A percentile compares a stretch with the other conserved stretches of the same genome.
Evolutionary conservation across 2,113 vertebrate genomes (phyloP).

Genomic region (Amblyornis subalaris): DNA sequence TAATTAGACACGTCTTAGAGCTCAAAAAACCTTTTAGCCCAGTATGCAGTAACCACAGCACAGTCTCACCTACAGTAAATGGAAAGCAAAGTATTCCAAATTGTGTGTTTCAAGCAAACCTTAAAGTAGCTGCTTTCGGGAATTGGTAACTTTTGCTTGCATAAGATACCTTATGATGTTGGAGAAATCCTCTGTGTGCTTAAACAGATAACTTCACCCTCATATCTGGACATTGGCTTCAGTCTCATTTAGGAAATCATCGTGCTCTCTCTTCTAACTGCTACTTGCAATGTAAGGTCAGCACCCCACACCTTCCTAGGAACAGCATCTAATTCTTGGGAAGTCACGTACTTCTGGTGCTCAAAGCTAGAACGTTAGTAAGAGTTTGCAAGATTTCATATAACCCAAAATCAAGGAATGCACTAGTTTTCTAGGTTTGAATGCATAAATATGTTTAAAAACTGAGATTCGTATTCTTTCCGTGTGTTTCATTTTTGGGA

Average conservation of each 20-base stretch:
- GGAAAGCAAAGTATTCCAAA: conserved; percentile 20
- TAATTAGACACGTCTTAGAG: background rate
- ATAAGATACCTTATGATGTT: conserved; percentile 15
- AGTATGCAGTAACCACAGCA: background rate
- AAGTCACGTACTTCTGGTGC: background rate
- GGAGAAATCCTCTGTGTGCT: conserved; percentile 34
- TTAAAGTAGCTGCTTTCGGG: conserved; percentile 30
- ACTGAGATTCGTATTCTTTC: background rate
- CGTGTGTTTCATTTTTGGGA: accelerated
- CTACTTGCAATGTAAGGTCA: background rate
- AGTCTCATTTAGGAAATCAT: background rate
- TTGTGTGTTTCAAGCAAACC: conserved; percentile 11
- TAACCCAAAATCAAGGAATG: background rate
- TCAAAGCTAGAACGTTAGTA: background rate
- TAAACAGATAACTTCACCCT: conserved; percentile 1
- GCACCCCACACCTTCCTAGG: background rate
- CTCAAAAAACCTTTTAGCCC: background rate
- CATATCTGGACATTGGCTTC: background rate
- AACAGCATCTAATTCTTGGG: background rate
- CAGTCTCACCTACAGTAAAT: conserved; percentile 14
- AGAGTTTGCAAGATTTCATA: background rate
- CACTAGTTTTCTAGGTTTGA: background rate
- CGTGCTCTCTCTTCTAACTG: background rate
- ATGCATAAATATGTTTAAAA: background rate
- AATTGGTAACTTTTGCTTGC: background rate